phyloP scores from a whole-genome alignment of 1,140 invertebrate species.

The Orussus abietinus region DNA sequence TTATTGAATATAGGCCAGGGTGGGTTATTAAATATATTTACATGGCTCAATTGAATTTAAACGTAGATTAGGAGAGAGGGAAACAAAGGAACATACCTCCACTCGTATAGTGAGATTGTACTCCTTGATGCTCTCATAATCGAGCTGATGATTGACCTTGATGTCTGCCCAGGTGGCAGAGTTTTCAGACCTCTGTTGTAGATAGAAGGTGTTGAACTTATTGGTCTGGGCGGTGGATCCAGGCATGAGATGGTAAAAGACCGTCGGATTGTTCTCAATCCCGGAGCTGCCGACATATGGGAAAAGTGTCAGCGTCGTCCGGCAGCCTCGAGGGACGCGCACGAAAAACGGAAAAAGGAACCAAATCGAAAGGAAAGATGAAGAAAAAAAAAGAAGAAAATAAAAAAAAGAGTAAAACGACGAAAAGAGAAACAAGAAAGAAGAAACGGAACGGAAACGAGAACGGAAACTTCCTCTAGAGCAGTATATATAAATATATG shows the following conservation, averaged over 20 bases:
- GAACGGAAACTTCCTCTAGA: slow-evolving; percentile 38
- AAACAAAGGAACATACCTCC: slow-evolving; percentile 78
- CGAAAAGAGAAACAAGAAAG: slow-evolving; percentile 12
- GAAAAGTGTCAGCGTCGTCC: slow-evolving; percentile 14
- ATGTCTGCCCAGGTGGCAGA: slow-evolving; percentile 91
- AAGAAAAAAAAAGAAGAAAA: slow-evolving; percentile 15
- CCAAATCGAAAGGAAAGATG: too few species aligned
- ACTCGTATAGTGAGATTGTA: slow-evolving; percentile 94
- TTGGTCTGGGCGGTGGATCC: slow-evolving; percentile 93
- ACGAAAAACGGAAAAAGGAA: slow-evolving; percentile 20
- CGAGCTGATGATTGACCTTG: slow-evolving; percentile 92
- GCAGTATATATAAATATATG: slow-evolving; percentile 22
- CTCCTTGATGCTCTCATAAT: slow-evolving; percentile 92
- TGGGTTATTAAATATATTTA: too few species aligned
- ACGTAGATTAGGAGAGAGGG: too few species aligned
- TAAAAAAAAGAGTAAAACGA: slow-evolving; percentile 14
- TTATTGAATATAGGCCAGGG: too few species aligned
- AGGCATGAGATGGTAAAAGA: slow-evolving; percentile 91
- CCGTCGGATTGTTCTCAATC: slow-evolving; percentile 91
- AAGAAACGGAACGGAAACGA: slow-evolving; percentile 46
- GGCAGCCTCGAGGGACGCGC: slow-evolving; percentile 8
- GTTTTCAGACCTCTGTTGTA: slow-evolving; percentile 87
- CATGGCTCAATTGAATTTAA: too few species aligned
- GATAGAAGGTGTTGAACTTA: slow-evolving; percentile 92
- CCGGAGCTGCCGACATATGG: slow-evolving; percentile 73